These are phyloP conservation scores for Epicauta chinensis DNA, from an alignment of 1,140 invertebrate species.

Conservation along the genomic window DNA sequence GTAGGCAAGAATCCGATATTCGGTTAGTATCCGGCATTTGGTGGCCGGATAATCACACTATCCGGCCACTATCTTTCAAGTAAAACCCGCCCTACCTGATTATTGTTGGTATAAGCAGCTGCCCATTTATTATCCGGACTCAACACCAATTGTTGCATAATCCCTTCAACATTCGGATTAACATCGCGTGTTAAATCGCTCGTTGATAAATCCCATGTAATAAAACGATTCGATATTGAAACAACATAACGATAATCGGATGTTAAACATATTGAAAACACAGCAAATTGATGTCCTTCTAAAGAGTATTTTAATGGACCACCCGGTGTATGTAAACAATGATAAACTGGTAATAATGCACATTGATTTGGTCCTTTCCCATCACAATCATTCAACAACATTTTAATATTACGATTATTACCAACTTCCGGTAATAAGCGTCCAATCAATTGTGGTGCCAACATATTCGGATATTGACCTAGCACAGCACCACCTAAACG, in stretches of 20 bases:
- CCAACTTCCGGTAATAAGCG: slow-evolving; percentile 88
- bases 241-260: slow-evolving; percentile 91
- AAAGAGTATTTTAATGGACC: slow-evolving; percentile 96
- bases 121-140: slow-evolving; percentile 95
- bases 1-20: too few relatives aligned
- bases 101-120: slow-evolving; percentile 94
- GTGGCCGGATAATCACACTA: too few relatives aligned
- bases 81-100: too few relatives aligned
- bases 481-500: slow-evolving; percentile 86
- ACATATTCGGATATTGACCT: slow-evolving; percentile 88
- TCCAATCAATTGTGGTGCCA: slow-evolving; percentile 90
- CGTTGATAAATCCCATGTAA: slow-evolving; percentile 94
- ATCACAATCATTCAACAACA: slow-evolving; percentile 86
- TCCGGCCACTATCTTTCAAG: too few relatives aligned
- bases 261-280: slow-evolving; percentile 89
- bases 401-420: slow-evolving; percentile 75
- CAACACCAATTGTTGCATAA: slow-evolving; percentile 91
- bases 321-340: slow-evolving; percentile 94
- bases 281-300: slow-evolving; percentile 96
- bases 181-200: slow-evolving; percentile 88
- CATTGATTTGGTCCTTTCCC: slow-evolving; percentile 78
- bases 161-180: slow-evolving; percentile 87
- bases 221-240: slow-evolving; percentile 94
- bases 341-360: slow-evolving; percentile 85
- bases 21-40: too few relatives aligned